Evolutionary conservation across 1,140 invertebrate species (phyloP).

Genomic region (Lepidurus packardi): DNA sequence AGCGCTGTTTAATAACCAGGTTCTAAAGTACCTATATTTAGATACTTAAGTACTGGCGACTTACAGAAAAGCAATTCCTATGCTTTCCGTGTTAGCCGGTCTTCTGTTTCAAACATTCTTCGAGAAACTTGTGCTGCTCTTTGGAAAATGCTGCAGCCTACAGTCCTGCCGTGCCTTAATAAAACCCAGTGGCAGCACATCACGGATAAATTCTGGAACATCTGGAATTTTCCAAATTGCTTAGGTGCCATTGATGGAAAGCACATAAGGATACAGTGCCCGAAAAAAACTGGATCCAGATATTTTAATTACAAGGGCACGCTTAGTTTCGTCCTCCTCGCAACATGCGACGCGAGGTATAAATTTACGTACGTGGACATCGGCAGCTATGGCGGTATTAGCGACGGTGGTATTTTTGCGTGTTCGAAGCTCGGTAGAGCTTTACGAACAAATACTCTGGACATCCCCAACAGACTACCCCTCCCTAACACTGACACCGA

Average conservation of each 20-base stretch:
- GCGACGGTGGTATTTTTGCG: constrained; percentile 43
- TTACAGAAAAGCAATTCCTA: constrained; percentile 34
- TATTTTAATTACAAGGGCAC: constrained; percentile 41
- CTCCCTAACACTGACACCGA: constrained; percentile 34
- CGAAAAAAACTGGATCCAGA: constrained; percentile 28
- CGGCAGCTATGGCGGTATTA: constrained; percentile 33
- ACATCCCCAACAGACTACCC: constrained; percentile 40
- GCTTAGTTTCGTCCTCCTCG: constrained; percentile 40
- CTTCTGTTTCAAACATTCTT: constrained; percentile 40
- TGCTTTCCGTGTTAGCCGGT: constrained; percentile 41
- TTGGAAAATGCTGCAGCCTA: constrained; percentile 38
- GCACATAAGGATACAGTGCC: constrained; percentile 43
- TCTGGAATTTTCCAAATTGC: constrained; percentile 46
- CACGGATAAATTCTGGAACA: constrained; percentile 40
- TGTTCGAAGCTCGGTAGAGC: constrained; percentile 37
- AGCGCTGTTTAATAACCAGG: not conserved
- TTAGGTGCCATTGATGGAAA: constrained; percentile 48
- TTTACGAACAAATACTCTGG: constrained; percentile 40
- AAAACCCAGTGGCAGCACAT: constrained; percentile 39
- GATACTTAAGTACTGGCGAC: not conserved
- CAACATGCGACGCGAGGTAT: constrained; percentile 39
- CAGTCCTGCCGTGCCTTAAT: constrained; percentile 37
- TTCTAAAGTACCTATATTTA: not conserved
- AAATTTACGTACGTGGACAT: constrained; percentile 35
- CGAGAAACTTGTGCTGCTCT: constrained; percentile 39